Evolutionary conservation across 2,113 vertebrate genomes (phyloP).

Genomic region (Psophia crepitans): DNA sequence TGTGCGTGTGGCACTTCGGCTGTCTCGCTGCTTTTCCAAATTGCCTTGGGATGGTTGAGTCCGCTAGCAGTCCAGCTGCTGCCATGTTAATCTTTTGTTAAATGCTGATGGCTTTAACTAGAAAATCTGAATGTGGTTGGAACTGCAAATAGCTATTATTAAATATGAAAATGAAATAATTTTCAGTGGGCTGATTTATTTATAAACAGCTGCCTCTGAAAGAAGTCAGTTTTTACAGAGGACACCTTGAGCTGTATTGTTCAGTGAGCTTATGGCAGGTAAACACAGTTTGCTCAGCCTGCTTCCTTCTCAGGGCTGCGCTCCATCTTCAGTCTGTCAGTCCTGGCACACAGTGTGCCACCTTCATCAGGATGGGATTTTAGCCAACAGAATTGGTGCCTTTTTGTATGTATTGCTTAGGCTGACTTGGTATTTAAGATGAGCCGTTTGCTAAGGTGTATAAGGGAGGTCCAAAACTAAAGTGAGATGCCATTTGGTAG

Average conservation of each 20-base stretch:
- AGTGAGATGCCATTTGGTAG: accelerated
- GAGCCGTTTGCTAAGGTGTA: background rate
- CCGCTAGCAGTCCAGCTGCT: background rate
- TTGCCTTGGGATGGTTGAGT: too few species aligned
- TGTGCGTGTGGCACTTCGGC: background rate
- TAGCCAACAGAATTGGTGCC: background rate
- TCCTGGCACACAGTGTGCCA: background rate
- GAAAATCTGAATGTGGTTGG: background rate
- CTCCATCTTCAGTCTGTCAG: accelerated
- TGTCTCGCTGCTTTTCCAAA: background rate
- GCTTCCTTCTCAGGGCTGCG: background rate
- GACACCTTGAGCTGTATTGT: background rate
- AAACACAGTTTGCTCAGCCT: background rate
- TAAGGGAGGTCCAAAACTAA: background rate
- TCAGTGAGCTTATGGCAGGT: background rate
- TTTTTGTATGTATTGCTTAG: background rate
- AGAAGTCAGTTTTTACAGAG: background rate
- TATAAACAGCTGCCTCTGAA: background rate
- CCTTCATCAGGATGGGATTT: background rate
- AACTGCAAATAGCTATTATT: background rate
- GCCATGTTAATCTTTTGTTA: accelerated
- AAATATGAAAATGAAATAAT: accelerated
- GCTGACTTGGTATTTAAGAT: background rate
- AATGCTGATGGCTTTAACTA: background rate
- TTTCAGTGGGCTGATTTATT: background rate